Percentiles rank a stretch among this genome's conserved stretches.
phyloP scores from a whole-genome alignment of 2,797 vertebrate genomes.

The Carapus acus region DNA sequence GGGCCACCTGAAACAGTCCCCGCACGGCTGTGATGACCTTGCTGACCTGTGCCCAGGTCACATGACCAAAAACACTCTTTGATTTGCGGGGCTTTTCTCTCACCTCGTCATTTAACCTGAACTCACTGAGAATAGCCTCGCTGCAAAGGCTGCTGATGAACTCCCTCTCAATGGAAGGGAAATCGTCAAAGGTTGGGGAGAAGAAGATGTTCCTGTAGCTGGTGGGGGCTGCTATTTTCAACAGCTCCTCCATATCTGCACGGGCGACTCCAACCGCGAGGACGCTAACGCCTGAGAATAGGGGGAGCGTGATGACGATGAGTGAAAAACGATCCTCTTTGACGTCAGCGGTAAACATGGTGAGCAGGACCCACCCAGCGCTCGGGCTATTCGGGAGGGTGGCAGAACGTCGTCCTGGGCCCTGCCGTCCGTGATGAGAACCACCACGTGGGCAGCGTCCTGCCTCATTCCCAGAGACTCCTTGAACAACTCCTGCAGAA shows the following conservation, averaged over 20 bases:
- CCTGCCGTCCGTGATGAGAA: constrained; percentile 84
- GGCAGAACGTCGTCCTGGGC: constrained; percentile 82
- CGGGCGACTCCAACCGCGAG: constrained; percentile 78
- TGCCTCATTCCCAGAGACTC: constrained; percentile 82
- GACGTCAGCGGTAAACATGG: neutral
- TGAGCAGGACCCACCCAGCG: constrained; percentile 70
- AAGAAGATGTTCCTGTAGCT: constrained; percentile 80
- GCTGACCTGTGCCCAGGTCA: too few relatives aligned
- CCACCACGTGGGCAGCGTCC: constrained; percentile 71
- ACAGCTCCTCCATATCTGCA: constrained; percentile 77
- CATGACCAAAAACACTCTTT: too few relatives aligned
- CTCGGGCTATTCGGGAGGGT: constrained; percentile 78
- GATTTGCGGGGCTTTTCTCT: too few relatives aligned
- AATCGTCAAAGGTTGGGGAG: constrained; percentile 77
- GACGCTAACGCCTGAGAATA: constrained; percentile 83
- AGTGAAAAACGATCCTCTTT: neutral
- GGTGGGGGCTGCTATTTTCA: constrained; percentile 71
- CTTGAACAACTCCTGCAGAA: constrained; percentile 81
- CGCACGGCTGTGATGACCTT: too few relatives aligned
- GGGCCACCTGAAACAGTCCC: constrained; percentile 62
- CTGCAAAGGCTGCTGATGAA: constrained; percentile 78
- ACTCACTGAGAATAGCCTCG: constrained; percentile 61
- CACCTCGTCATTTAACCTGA: constrained; percentile 64
- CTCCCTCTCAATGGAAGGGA: constrained; percentile 78
- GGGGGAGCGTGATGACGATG: too few relatives aligned